Conservation (phyloP, 1,140 invertebrate genomes). For the Drosophila virilis region DNA sequence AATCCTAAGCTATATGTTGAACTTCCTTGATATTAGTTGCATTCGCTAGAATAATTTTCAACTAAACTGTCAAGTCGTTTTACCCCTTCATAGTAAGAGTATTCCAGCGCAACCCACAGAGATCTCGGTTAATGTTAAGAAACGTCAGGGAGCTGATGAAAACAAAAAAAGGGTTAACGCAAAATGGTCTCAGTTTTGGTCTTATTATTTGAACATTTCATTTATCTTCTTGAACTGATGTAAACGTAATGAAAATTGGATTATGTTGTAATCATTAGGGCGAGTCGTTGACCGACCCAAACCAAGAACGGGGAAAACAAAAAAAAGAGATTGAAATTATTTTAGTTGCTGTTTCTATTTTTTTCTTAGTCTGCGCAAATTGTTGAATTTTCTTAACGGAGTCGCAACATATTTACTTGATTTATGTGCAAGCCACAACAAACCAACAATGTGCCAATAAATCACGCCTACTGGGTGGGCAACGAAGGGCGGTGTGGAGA, state of each 20-base stretch:
- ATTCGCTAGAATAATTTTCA: neutral
- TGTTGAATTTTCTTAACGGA: slow-evolving; percentile 33
- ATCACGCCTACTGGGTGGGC: slow-evolving; percentile 48
- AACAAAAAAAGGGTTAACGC: slow-evolving; percentile 47
- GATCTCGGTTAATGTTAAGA: slow-evolving; percentile 27
- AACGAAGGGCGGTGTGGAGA: neutral
- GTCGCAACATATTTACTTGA: slow-evolving; percentile 63
- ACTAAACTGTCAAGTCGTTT: neutral
- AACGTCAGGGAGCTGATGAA: slow-evolving; percentile 34
- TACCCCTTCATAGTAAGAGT: slow-evolving; percentile 8
- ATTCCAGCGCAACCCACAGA: slow-evolving; percentile 13
- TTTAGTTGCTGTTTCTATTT: slow-evolving; percentile 3
- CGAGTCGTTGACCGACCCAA: slow-evolving; percentile 29
- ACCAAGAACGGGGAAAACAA: slow-evolving; percentile 4
- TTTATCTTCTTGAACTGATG: slow-evolving; percentile 76
- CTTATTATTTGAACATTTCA: slow-evolving; percentile 76
- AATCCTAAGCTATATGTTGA: too few relatives aligned
- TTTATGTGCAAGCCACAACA: slow-evolving; percentile 57
- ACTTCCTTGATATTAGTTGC: too few relatives aligned
- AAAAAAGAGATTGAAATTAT: slow-evolving; percentile 18
- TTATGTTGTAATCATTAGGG: slow-evolving; percentile 73
- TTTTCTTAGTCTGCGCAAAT: slow-evolving; percentile 21
- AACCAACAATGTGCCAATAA: slow-evolving; percentile 62
- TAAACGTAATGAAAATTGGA: slow-evolving; percentile 77
- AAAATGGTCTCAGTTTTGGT: slow-evolving; percentile 37